Evolutionary conservation across 2,888 invertebrate genomes (phyloP).

Genomic region (Lissonota sp.): DNA sequence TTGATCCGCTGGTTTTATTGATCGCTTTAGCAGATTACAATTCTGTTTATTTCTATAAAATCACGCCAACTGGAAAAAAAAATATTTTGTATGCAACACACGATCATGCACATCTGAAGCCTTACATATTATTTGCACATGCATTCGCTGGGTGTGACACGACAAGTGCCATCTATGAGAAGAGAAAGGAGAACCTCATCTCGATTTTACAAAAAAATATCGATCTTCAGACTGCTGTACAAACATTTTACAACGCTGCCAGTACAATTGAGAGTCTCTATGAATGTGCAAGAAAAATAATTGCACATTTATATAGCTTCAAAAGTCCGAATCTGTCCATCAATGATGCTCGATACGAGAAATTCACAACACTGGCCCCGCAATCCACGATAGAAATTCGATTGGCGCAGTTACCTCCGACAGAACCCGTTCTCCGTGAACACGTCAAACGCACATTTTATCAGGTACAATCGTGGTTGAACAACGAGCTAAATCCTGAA

Average conservation of each 20-base stretch:
- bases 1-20: constrained; percentile 57
- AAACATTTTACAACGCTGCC: constrained; percentile 40
- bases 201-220: constrained; percentile 38
- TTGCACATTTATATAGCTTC: constrained; percentile 32
- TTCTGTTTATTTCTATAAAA: constrained; percentile 9
- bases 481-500: constrained; percentile 59
- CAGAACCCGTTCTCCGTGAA: constrained; percentile 36
- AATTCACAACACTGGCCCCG: constrained; percentile 10
- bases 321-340: constrained; percentile 4
- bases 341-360: constrained; percentile 29
- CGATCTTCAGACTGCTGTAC: constrained; percentile 6
- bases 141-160: constrained; percentile 56
- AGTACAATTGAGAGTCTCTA: constrained; percentile 40
- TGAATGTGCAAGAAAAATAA: constrained; percentile 33
- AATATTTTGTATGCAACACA: constrained; percentile 39
- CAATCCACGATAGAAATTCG: constrained; percentile 21
- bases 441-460: constrained; percentile 59
- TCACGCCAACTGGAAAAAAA: constrained; percentile 21
- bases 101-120: constrained; percentile 39
- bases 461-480: constrained; percentile 68
- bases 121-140: constrained; percentile 47
- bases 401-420: constrained; percentile 52
- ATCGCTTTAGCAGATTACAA: constrained; percentile 31
- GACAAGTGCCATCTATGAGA: constrained; percentile 54
- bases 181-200: constrained; percentile 49